Percentiles rank a stretch among this genome's conserved stretches.
Evolutionary conservation across 2,888 invertebrate species (phyloP).

Genomic region (Coecobrya sp.): DNA sequence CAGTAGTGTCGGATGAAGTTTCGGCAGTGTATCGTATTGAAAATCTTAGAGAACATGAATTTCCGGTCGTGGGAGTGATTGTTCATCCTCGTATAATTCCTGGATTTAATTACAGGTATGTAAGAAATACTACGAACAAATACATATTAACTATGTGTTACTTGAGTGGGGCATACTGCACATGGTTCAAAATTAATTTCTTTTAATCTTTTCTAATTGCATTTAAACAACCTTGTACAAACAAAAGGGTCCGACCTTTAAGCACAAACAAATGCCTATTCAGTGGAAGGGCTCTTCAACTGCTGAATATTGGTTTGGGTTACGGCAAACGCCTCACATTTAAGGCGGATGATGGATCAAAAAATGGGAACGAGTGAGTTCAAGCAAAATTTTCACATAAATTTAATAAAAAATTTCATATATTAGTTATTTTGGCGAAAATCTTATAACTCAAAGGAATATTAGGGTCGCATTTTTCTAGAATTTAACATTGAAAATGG

Average conservation of each 20-base stretch:
- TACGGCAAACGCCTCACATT: slow-evolving; percentile 93
- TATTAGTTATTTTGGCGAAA: no score
- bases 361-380: slow-evolving; percentile 90
- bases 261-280: slow-evolving; percentile 89
- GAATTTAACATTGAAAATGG: neutral
- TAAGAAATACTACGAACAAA: neutral
- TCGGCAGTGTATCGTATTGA: slow-evolving; percentile 91
- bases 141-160: neutral
- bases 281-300: slow-evolving; percentile 90
- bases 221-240: no score
- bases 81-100: slow-evolving; percentile 92
- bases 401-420: neutral
- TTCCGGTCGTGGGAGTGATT: slow-evolving; percentile 92
- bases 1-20: slow-evolving; percentile 89
- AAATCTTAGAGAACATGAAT: slow-evolving; percentile 90
- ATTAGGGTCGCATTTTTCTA: no score
- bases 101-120: slow-evolving; percentile 91
- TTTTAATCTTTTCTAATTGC: no score
- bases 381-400: neutral
- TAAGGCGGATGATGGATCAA: slow-evolving; percentile 89
- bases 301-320: slow-evolving; percentile 92
- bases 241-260: slow-evolving; percentile 90
- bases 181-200: no score
- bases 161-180: neutral
- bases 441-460: neutral